Base-by-base conservation (phyloP, 2,888 invertebrate genomes). In the Harpalus rubripes region DNA sequence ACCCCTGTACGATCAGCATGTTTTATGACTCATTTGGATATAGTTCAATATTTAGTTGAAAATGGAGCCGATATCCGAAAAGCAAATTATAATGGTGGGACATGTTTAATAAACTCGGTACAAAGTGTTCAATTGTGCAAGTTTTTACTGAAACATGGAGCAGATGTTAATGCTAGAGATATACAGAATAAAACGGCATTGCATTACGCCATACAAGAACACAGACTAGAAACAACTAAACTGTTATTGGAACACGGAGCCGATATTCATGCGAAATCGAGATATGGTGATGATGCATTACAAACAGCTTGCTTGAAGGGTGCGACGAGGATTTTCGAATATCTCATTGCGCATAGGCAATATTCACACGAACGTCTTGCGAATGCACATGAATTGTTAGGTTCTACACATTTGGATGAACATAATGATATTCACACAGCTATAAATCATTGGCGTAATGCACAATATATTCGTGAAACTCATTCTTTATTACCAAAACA, bases 91-190 rank as follows among this genome's bases (percentile, higher is more conserved):
- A 97, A 96, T 91, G 98, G 98, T 85, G 98, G 98, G 85, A 98
- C 98, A 0, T 98, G 98, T 91, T 93, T 98, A 86, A 98, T 98
- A 88, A 98, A 98, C 92, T 96, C 97, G 0, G 97, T 98, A 87
- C 98, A 98, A 92, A 96, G 96, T 88, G 95, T 94, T 85, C 93
- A 94, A 85, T 92, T 98, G 76, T 98, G 97, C 91, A 93, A 94
- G 85, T 96, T 95, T 91, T 93, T 98, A 86, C 93, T 98, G 85
- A 91, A 94, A 88, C 94, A 95, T 90, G 97, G 97, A 74, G 98
- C 96, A 2, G 93, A 94, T 88, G 96, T 97, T 5, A 96, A 98
- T 92, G 97, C 97, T 58, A 94, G 94, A 85, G 98, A 98, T 92
- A 96, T 96, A 89, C 97, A 98, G 91, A 95, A 95, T 88, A 98